Percentiles rank a stretch among this genome's conserved stretches.
Evolutionary conservation across 2,888 invertebrate species (phyloP).

Genomic region (Orthonevra nobilis): DNA sequence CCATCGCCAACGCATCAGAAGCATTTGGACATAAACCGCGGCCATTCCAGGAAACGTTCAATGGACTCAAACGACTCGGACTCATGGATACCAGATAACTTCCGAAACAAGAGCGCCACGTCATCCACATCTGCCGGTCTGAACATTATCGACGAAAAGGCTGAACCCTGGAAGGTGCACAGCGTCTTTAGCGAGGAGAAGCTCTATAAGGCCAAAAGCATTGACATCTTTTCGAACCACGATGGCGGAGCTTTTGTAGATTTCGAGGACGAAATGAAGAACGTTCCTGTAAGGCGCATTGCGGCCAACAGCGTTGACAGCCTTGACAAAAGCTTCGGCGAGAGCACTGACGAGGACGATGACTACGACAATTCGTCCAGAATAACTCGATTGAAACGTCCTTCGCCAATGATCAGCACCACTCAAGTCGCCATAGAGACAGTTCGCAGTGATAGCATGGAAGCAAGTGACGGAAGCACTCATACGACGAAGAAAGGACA

Average conservation of each 20-base stretch:
- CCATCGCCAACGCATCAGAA: slow-evolving; percentile 53
- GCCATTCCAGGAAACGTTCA: slow-evolving; percentile 72
- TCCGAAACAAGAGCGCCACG: slow-evolving; percentile 58
- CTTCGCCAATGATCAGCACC: slow-evolving; percentile 33
- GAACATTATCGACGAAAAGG: slow-evolving; percentile 71
- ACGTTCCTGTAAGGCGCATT: slow-evolving; percentile 77
- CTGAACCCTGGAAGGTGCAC: slow-evolving; percentile 73
- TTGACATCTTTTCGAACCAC: slow-evolving; percentile 77
- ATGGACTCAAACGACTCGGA: slow-evolving; percentile 74
- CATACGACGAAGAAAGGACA: slow-evolving; percentile 50
- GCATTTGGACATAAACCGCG: slow-evolving; percentile 43
- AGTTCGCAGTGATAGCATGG: slow-evolving; percentile 6
- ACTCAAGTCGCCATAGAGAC: too few species aligned
- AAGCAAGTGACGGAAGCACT: slow-evolving; percentile 22
- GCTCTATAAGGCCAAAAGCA: slow-evolving; percentile 76
- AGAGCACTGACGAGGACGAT: slow-evolving; percentile 73
- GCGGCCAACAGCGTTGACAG: slow-evolving; percentile 53
- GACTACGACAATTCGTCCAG: slow-evolving; percentile 73
- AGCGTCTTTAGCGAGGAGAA: slow-evolving; percentile 56
- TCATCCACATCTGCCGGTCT: slow-evolving; percentile 63
- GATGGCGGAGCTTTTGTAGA: slow-evolving; percentile 75
- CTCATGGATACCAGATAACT: slow-evolving; percentile 73
- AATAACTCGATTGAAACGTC: slow-evolving; percentile 69
- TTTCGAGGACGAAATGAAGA: slow-evolving; percentile 77
- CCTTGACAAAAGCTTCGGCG: slow-evolving; percentile 67